Conservation (phyloP, 2,113 vertebrate species). For the Limanda limanda region DNA sequence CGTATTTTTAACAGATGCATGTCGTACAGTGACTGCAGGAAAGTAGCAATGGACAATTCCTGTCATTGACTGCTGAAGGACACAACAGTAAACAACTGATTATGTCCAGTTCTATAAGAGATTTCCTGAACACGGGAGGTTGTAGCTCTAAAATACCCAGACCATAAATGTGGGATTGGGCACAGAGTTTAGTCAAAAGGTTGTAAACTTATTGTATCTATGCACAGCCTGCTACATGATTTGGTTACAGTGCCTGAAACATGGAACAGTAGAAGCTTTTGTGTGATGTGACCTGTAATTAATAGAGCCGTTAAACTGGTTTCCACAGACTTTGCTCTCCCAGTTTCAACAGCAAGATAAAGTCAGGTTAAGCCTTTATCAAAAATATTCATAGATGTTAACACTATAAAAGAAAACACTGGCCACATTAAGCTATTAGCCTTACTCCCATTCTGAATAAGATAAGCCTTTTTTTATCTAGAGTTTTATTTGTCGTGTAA, state of each 20-base stretch:
- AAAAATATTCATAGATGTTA: neutral
- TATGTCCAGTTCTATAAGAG: neutral
- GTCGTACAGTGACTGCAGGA: neutral
- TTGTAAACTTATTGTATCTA: neutral
- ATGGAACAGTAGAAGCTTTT: neutral
- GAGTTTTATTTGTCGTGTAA: neutral
- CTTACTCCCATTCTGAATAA: neutral
- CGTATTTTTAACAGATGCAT: neutral
- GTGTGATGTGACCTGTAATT: neutral
- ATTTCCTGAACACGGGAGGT: too few relatives aligned
- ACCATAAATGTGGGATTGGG: too few relatives aligned
- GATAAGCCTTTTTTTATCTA: neutral
- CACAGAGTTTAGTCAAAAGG: too few relatives aligned
- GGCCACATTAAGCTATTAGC: too few relatives aligned
- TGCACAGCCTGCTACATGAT: neutral
- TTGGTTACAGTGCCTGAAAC: neutral
- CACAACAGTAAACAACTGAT: neutral
- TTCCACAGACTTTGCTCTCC: neutral
- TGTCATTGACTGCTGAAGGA: neutral
- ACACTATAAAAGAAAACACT: too few relatives aligned
- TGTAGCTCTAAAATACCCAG: too few relatives aligned
- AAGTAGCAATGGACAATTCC: neutral
- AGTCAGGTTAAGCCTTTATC: neutral
- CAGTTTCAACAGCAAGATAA: neutral
- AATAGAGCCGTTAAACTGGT: slow-evolving; percentile 7